Evolutionary conservation across 2,888 invertebrate species (phyloP).

Genomic region (Conus canariensis): DNA sequence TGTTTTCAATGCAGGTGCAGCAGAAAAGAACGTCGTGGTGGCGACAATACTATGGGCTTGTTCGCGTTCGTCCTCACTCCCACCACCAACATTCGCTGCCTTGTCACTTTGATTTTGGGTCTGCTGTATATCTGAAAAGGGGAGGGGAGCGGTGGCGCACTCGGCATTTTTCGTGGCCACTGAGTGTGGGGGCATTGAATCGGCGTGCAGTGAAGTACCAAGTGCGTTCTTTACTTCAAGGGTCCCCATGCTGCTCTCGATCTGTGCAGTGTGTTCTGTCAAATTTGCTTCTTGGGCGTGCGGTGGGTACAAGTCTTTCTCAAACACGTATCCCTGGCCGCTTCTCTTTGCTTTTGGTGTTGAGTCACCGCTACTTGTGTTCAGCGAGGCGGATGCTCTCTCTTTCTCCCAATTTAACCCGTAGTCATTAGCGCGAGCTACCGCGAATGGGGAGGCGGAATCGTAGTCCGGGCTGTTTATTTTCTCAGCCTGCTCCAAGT

Average conservation of each 20-base stretch:
- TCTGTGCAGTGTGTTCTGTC: background rate
- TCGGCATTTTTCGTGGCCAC: background rate
- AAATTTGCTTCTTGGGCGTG: background rate
- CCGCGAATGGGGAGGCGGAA: slow-evolving; percentile 13
- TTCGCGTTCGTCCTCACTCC: background rate
- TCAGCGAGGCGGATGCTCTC: background rate
- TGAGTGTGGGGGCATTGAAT: background rate
- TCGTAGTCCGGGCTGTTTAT: slow-evolving; percentile 33
- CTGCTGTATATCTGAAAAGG: background rate
- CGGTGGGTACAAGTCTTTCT: background rate
- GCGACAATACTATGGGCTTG: background rate
- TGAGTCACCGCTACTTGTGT: slow-evolving; percentile 5
- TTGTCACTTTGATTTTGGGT: background rate
- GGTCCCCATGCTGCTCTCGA: background rate
- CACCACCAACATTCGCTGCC: background rate
- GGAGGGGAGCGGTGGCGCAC: background rate
- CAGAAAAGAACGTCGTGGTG: background rate
- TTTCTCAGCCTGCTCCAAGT: slow-evolving; percentile 29
- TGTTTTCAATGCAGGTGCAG: background rate
- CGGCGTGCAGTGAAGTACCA: background rate
- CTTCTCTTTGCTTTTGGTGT: background rate
- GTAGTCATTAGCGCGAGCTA: background rate
- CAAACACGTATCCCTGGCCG: background rate
- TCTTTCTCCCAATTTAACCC: slow-evolving; percentile 13
- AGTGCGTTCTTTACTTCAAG: background rate